Evolutionary conservation across 2,797 vertebrate species (phyloP).

Genomic region (Linurgus olivaceus): DNA sequence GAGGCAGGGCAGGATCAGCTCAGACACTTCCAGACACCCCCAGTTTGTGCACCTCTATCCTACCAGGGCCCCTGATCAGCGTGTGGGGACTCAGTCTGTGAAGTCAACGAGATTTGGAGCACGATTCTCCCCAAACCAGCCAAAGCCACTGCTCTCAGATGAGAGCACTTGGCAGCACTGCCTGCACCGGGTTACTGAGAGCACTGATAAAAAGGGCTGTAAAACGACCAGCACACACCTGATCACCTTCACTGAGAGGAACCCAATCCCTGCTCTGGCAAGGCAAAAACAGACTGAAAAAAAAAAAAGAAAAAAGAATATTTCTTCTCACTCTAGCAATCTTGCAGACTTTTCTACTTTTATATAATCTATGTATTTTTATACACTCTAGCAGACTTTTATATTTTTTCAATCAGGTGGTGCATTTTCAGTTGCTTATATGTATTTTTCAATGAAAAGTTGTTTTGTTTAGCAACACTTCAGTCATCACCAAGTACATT

Average conservation of each 20-base stretch:
- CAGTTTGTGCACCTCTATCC: rapidly evolving
- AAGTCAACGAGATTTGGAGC: not conserved
- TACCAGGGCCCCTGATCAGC: not conserved
- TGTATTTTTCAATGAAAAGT: not conserved
- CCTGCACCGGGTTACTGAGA: not conserved
- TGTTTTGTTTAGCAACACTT: not conserved
- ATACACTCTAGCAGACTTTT: not conserved
- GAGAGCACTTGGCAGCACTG: not conserved
- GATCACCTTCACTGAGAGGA: not conserved
- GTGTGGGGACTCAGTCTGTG: not conserved
- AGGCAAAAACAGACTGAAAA: not conserved
- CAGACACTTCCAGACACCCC: not conserved
- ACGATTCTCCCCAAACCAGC: not conserved
- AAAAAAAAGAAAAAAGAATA: not conserved
- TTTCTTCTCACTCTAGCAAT: not conserved
- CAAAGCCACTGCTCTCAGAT: not conserved
- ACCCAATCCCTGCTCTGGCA: not conserved
- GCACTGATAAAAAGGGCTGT: not conserved
- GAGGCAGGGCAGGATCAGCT: not conserved
- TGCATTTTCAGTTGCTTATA: not conserved
- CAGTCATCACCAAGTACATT: not conserved
- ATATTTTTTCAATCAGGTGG: not conserved
- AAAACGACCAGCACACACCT: not conserved
- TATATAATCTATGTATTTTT: not conserved
- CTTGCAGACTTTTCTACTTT: not conserved